Conservation (phyloP, 2,888 invertebrate species). For the Mythimna impura region DNA sequence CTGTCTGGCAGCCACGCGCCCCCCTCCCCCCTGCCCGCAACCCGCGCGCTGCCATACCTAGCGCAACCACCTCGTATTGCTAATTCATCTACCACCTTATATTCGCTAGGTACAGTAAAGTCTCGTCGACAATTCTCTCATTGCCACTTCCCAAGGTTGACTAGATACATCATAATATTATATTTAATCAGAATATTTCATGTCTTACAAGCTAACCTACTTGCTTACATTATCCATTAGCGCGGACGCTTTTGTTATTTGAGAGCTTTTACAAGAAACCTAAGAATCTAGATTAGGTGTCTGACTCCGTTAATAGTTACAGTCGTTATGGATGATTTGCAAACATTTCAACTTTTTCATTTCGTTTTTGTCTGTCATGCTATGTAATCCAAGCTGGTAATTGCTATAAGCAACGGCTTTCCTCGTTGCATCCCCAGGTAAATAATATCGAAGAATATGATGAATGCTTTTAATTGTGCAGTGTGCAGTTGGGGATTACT, state of each 20-base stretch:
- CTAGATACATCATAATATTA: constrained; percentile 71
- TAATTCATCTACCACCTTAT: constrained; percentile 81
- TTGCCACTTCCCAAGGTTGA: constrained; percentile 75
- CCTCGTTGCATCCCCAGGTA: constrained; percentile 32
- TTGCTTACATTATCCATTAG: constrained; percentile 49
- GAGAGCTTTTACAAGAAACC: constrained; percentile 56
- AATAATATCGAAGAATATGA: constrained; percentile 22
- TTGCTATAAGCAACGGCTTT: constrained; percentile 39
- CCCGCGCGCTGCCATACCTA: constrained; percentile 75
- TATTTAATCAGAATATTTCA: constrained; percentile 65
- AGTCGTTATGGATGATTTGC: constrained; percentile 44
- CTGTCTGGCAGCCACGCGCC: constrained; percentile 87
- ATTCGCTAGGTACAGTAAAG: constrained; percentile 70
- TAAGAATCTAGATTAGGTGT: constrained; percentile 37
- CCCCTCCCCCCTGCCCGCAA: constrained; percentile 62
- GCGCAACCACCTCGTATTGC: constrained; percentile 83
- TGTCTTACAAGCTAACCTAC: constrained; percentile 54
- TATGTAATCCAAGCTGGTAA: constrained; percentile 42
- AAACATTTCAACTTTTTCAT: constrained; percentile 39
- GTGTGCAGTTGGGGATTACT: constrained; percentile 20
- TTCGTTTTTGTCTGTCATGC: constrained; percentile 38
- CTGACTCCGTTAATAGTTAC: constrained; percentile 30
- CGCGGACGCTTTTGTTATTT: constrained; percentile 45
- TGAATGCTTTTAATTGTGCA: constrained; percentile 13
- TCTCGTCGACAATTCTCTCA: constrained; percentile 75